Evolutionary conservation across 2,797 vertebrate genomes (phyloP).

Genomic region (Cottoperca gobio): DNA sequence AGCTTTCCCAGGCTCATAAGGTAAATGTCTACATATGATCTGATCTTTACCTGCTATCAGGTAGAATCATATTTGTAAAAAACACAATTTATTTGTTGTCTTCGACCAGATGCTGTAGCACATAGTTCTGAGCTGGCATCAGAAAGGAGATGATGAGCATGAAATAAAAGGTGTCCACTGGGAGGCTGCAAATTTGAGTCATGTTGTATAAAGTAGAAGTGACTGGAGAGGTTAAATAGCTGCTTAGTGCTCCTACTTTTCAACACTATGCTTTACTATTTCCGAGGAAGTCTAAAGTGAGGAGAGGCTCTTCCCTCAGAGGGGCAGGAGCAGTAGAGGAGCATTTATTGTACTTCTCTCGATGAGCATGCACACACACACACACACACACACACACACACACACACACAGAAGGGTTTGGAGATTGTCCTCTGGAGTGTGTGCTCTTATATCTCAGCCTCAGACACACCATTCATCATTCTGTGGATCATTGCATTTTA

Average conservation of each 20-base stretch:
- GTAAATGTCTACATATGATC: conserved; percentile 83
- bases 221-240: conserved; percentile 39
- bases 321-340: conserved; percentile 25
- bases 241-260: conserved; percentile 15
- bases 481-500: conserved; percentile 87
- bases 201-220: conserved; percentile 19
- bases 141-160: not conserved
- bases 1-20: conserved; percentile 98
- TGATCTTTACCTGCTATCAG: not conserved
- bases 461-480: conserved; percentile 89
- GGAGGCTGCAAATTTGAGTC: conserved; percentile 4
- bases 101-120: not conserved
- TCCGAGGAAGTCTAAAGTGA: conserved; percentile 37
- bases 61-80: not conserved
- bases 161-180: not conserved
- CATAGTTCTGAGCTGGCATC: not conserved
- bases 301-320: conserved; percentile 27
- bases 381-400: conserved; percentile 45
- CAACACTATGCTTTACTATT: conserved; percentile 26
- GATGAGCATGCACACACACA: conserved; percentile 34
- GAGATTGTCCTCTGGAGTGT: conserved; percentile 84
- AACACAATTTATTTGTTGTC: not conserved
- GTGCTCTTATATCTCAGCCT: conserved; percentile 86
- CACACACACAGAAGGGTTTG: conserved; percentile 57
- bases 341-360: conserved; percentile 64